A percentile compares a stretch with the other conserved stretches of the same genome.
phyloP scores from a whole-genome alignment of 2,113 vertebrate species.

The Epinephelus cyanopodus region DNA sequence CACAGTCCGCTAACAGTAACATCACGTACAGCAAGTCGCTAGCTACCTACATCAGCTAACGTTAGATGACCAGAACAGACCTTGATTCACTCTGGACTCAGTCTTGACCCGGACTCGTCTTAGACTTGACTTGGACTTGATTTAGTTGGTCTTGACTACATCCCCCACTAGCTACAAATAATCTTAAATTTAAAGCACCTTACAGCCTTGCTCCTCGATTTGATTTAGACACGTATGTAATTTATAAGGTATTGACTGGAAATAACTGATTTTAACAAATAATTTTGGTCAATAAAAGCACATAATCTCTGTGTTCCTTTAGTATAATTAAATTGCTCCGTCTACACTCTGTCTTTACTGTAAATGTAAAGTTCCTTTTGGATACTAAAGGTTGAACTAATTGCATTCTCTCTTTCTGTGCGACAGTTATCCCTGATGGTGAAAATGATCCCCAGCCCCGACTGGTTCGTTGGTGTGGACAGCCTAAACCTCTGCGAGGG shows the following conservation, averaged over 20 bases:
- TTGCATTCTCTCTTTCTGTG: not conserved
- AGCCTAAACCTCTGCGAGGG: constrained; percentile 83
- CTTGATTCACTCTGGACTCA: too few relatives aligned
- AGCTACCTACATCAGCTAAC: too few relatives aligned
- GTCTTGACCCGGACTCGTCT: too few relatives aligned
- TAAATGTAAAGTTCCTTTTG: not conserved
- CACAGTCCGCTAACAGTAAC: too few relatives aligned
- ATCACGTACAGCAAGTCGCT: too few relatives aligned
- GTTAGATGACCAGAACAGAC: too few relatives aligned
- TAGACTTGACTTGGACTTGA: too few relatives aligned
- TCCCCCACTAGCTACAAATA: not conserved
- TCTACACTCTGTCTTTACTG: not conserved
- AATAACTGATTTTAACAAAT: not conserved
- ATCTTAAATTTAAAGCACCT: not conserved
- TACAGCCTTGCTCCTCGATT: not conserved
- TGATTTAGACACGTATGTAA: not conserved
- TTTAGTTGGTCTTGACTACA: too few relatives aligned
- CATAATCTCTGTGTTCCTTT: not conserved
- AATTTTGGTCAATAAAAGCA: not conserved
- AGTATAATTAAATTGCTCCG: not conserved
- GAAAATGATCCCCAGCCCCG: constrained; percentile 87
- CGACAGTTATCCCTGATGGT: constrained; percentile 85
- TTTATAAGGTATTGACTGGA: not conserved
- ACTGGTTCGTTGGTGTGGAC: constrained; percentile 87
- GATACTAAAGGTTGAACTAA: not conserved